A percentile compares a stretch with the other conserved stretches of the same genome.
These are phyloP conservation scores for Promerops cafer DNA, from an alignment of 2,113 vertebrate species.

Conservation along the genomic window DNA sequence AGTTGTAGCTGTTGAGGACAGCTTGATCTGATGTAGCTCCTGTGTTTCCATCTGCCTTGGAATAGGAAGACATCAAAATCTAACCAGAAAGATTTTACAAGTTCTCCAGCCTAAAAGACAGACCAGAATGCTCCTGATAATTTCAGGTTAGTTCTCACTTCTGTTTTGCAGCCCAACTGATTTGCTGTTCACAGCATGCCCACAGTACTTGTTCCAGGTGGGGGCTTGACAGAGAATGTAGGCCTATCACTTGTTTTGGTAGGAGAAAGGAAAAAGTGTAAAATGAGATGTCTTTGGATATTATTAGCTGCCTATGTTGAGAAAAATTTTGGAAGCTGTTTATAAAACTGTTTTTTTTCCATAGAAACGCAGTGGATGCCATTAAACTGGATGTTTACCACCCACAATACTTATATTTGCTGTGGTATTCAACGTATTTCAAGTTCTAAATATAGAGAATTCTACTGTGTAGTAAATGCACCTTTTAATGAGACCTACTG, in stretches of 20 bases:
- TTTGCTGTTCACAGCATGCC: neutral
- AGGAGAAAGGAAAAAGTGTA: neutral
- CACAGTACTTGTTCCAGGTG: neutral
- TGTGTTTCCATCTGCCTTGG: neutral
- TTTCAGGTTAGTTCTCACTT: neutral
- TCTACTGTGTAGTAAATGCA: conserved; percentile 2
- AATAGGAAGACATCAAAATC: neutral
- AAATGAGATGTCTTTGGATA: neutral
- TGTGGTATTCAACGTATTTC: neutral
- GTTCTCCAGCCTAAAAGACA: neutral
- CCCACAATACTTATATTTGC: neutral
- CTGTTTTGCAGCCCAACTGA: neutral
- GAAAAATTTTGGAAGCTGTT: conserved; percentile 8
- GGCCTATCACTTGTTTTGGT: neutral
- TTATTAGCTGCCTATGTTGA: neutral
- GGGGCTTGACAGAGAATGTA: neutral
- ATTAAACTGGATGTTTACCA: conserved; percentile 31
- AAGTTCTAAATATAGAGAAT: neutral
- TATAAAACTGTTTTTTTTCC: neutral
- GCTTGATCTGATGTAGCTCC: neutral
- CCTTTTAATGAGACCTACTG: conserved; percentile 31
- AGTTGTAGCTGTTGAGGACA: neutral
- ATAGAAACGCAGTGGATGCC: neutral
- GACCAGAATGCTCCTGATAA: neutral
- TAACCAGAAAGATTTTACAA: neutral